Evolutionary conservation across 2,888 invertebrate species (phyloP), one percentile per base, ranked within the genome.

Genomic region (Stenichneumon culpator): DNA sequence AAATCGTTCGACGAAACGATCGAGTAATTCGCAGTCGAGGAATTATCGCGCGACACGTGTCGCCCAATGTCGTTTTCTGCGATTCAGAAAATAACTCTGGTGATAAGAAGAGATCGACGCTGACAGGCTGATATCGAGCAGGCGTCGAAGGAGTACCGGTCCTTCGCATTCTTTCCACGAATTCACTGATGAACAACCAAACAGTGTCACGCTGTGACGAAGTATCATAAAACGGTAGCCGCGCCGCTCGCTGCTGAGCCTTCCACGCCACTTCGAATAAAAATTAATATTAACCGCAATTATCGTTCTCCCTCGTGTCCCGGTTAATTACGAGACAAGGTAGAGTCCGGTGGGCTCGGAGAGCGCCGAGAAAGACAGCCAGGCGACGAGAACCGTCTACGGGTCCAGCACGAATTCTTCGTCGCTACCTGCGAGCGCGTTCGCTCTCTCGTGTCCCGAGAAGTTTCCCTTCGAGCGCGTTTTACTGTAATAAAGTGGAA

Each of bases 201-300:
- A 32, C 19, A 16, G 75, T 72, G 74, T 65, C 81, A 63, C 69
- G 81, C 81, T 78, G 81, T 44, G 82, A 82, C 54, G 28, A 28
- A 36, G 83, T 82, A 86, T 86, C 83, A 87, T 86, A 88, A 88
- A 86, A 84, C 86, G 68, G 87, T 78, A 86, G 83, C 83, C 63
- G 54, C 82, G 70, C 84, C 74, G 78, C 83, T 79, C 60, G 47
- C 52, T 44, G 70, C 25, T 63, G 25, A 73, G 82, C 86, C 86
- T 87, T 47, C 84, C 78, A 28, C 28, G 77, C 25, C 73, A 82
- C 70, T 81, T 72, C 52, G 80, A 87, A 86, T 89, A 86, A 89
- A 90, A 90, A 91, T 92, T 90, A 90, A 91, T 91, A 91, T 91
- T 89, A 89, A 86, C 86, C 86, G 86, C 89, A 90, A 91, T 92